Percentiles rank a stretch among this genome's conserved stretches.
Evolutionary conservation across 2,888 invertebrate genomes (phyloP).

Genomic region (Drosophila kokeensis): DNA sequence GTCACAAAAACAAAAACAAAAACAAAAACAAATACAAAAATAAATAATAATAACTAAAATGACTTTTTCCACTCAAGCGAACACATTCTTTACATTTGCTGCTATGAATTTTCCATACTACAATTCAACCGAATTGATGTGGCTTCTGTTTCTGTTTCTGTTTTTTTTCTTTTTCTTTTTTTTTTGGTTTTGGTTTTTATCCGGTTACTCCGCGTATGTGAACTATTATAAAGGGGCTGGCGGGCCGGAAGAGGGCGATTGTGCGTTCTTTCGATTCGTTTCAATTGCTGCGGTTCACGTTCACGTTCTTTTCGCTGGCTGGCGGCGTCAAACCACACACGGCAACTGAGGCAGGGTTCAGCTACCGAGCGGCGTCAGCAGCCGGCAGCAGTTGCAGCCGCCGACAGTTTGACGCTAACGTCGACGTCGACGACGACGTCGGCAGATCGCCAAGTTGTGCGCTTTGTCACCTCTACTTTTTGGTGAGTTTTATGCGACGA

Average conservation of each 20-base stretch:
- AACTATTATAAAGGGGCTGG: not conserved
- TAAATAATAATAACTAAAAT: not conserved
- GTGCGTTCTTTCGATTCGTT: constrained; percentile 4
- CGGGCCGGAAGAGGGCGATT: constrained; percentile 9
- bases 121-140: constrained; percentile 9
- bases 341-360: constrained; percentile 69
- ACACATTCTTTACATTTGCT: constrained; percentile 31
- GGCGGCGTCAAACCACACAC: constrained; percentile 74
- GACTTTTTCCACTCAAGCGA: constrained; percentile 14
- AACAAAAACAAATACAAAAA: constrained; percentile 3
- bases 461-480: constrained; percentile 69
- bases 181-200: not conserved
- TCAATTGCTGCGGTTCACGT: constrained; percentile 32
- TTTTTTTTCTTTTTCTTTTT: not conserved
- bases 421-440: constrained; percentile 11
- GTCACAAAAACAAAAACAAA: constrained; percentile 23
- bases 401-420: constrained; percentile 1
- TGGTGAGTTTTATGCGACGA: constrained; percentile 66
- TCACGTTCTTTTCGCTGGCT: constrained; percentile 55
- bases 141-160: not conserved
- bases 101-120: constrained; percentile 30
- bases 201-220: not conserved
- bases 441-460: constrained; percentile 44
- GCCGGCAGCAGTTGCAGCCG: constrained; percentile 17
- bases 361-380: constrained; percentile 17